Percentiles rank a stretch among this genome's conserved stretches.
Conservation (phyloP, 2,797 vertebrate species). For the Sebastiscus albofasciatus region DNA sequence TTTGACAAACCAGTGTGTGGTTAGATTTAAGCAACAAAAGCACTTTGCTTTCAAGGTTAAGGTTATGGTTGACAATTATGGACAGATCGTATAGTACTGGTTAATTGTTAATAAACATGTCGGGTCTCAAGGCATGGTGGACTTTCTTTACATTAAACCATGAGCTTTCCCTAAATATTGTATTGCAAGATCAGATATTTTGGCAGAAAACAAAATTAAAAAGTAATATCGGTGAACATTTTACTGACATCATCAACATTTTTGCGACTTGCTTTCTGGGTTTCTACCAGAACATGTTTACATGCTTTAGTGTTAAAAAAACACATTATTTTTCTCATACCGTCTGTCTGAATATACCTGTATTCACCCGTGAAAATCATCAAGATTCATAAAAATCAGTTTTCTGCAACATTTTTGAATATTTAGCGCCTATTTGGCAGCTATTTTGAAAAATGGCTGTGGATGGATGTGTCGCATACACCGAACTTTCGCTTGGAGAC, state of each 20-base stretch:
- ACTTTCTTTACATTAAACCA: neutral
- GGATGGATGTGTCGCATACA: too few relatives aligned
- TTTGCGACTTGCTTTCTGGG: neutral
- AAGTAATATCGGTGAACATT: rapidly evolving
- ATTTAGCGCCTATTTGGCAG: too few relatives aligned
- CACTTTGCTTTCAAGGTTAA: neutral
- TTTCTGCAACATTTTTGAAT: too few relatives aligned
- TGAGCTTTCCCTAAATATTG: neutral
- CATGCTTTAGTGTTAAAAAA: too few relatives aligned
- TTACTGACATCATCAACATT: neutral
- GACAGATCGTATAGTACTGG: neutral
- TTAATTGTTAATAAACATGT: neutral
- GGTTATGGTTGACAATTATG: neutral
- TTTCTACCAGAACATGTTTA: too few relatives aligned
- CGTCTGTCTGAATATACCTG: too few relatives aligned
- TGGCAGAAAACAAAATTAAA: neutral
- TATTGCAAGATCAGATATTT: neutral
- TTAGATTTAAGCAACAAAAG: neutral
- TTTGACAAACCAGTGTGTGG: too few relatives aligned
- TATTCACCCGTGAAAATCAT: too few relatives aligned
- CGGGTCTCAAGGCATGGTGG: neutral
- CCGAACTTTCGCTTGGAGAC: too few relatives aligned
- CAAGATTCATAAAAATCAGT: too few relatives aligned
- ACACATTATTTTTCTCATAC: too few relatives aligned
- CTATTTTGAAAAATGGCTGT: rapidly evolving